Conservation (phyloP, 1,140 invertebrate genomes). For the Drosophila kanapiae region DNA sequence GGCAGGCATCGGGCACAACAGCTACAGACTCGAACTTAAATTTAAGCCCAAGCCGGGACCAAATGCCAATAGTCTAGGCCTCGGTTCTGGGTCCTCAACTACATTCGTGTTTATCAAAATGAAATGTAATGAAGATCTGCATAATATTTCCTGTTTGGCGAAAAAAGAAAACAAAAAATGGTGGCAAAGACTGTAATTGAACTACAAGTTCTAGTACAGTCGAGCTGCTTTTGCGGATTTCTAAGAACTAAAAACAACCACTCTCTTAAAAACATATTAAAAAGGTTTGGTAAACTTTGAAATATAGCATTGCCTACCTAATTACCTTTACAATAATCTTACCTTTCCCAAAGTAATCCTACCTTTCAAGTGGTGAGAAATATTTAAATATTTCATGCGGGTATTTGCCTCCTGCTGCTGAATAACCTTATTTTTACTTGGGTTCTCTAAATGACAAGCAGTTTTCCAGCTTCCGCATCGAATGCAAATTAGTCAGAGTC, state of each 20-base stretch:
- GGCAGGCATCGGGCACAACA: conserved; percentile 37
- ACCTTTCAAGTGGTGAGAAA: not conserved
- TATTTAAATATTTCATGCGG: not conserved
- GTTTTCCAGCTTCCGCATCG: conserved; percentile 48
- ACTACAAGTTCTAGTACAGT: conserved; percentile 10
- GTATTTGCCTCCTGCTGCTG: not conserved
- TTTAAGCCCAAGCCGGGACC: not conserved
- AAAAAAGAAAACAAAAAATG: conserved; percentile 38
- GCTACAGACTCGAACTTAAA: not conserved
- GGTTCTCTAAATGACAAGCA: conserved; percentile 20
- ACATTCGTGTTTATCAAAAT: conserved; percentile 57
- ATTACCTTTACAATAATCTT: not conserved
- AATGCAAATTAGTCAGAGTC: conserved; percentile 55
- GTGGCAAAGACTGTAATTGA: conserved; percentile 28
- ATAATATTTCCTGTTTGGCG: conserved; percentile 55
- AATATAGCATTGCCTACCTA: not conserved
- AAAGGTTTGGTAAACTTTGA: not conserved
- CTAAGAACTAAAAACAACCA: not conserved
- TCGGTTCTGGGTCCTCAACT: not conserved
- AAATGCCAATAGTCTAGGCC: conserved; percentile 27
- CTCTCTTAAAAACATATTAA: not conserved
- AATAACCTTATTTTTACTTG: not conserved
- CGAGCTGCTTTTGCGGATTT: not conserved
- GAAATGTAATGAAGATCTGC: conserved; percentile 52
- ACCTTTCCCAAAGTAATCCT: not conserved